Conservation (phyloP, 2,797 vertebrate species). For the Melanotaenia boesemani region DNA sequence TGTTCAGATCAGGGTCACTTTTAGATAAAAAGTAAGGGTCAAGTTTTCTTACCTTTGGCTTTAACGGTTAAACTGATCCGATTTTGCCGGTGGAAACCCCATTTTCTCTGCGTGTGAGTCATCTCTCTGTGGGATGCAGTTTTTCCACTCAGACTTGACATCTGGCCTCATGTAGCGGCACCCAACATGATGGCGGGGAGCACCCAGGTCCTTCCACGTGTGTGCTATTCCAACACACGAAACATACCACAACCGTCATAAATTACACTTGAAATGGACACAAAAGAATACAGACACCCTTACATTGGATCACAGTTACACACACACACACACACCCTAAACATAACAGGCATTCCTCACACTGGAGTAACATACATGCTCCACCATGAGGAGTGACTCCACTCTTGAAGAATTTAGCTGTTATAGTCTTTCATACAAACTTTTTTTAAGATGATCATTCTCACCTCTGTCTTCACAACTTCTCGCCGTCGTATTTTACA, state of each 20-base stretch:
- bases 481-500: conserved; percentile 12
- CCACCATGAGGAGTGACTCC: conserved; percentile 55
- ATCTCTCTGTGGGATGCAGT: conserved; percentile 52
- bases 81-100: conserved; percentile 25
- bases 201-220: conserved; percentile 25
- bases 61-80: not conserved
- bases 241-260: not conserved
- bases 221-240: conserved; percentile 20
- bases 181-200: conserved; percentile 1
- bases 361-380: conserved; percentile 52
- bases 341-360: conserved; percentile 76
- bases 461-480: conserved; percentile 62
- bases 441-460: not conserved
- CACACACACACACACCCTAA: conserved; percentile 24
- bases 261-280: not conserved
- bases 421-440: conserved; percentile 6
- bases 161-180: conserved; percentile 31
- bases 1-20: no score
- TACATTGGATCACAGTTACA: not conserved
- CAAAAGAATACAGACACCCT: not conserved
- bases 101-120: conserved; percentile 49
- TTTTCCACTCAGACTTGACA: conserved; percentile 32
- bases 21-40: not conserved
- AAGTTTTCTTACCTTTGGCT: conserved; percentile 8
- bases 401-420: conserved; percentile 51